These are phyloP conservation scores for Acrossocheilus wenchowensis DNA, from an alignment of 2,797 vertebrate genomes.

Conservation along the genomic window DNA sequence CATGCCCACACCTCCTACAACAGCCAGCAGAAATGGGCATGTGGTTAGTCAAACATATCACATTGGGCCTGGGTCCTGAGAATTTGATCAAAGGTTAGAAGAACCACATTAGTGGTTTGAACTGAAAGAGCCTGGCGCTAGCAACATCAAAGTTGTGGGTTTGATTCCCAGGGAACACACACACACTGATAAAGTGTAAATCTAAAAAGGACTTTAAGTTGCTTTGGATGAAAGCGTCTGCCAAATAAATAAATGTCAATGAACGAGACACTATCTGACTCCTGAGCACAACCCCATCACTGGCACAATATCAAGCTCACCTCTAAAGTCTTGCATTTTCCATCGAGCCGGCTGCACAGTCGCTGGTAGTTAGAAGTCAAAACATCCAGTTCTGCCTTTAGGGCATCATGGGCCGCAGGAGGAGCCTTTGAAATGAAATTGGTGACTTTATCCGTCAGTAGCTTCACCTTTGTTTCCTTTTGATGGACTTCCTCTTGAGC, in stretches of 20 bases:
- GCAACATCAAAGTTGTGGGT: neutral
- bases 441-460: conserved; percentile 92
- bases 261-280: conserved; percentile 18
- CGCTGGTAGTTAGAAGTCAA: conserved; percentile 92
- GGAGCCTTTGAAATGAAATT: conserved; percentile 93
- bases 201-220: conserved; percentile 20
- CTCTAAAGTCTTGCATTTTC: conserved; percentile 96
- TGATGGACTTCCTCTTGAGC: conserved; percentile 95
- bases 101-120: neutral
- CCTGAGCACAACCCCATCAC: conserved; percentile 17
- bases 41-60: conserved; percentile 16
- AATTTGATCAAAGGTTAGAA: conserved; percentile 24
- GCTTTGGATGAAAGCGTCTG: conserved; percentile 29
- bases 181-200: neutral
- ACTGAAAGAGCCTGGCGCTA: neutral
- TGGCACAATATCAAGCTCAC: conserved; percentile 68
- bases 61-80: neutral
- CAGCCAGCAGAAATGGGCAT: neutral
- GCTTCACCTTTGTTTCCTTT: conserved; percentile 95
- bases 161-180: neutral
- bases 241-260: conserved; percentile 36
- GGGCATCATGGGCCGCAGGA: conserved; percentile 88
- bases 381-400: conserved; percentile 89
- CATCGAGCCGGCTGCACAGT: conserved; percentile 92
- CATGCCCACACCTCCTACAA: conserved; percentile 95